These are phyloP conservation scores for Sepiola atlantica DNA, from an alignment of 2,888 invertebrate genomes.

Conservation along the genomic window DNA sequence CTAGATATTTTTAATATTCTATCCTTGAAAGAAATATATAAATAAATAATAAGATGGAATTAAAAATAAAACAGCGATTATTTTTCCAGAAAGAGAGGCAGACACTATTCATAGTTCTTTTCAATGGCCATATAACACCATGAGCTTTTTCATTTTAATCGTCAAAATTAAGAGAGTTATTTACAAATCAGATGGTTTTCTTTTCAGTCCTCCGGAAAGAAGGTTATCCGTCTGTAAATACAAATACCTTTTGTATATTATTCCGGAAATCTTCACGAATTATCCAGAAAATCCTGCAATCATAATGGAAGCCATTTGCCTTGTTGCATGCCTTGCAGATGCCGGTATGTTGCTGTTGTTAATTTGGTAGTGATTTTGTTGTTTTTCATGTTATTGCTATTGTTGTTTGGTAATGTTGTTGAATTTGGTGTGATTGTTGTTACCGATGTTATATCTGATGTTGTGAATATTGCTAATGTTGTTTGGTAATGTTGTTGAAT, in stretches of 20 bases:
- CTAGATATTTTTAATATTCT: no score
- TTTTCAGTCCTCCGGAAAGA: constrained; percentile 57
- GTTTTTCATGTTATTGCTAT: not conserved
- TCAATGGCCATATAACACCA: not conserved
- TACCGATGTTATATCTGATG: no score
- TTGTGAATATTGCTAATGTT: not conserved
- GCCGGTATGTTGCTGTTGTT: constrained; percentile 58
- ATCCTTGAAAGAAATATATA: no score
- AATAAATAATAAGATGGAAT: no score
- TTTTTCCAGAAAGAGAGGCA: no score
- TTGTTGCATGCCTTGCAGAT: constrained; percentile 67
- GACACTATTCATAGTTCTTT: no score
- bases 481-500: no score
- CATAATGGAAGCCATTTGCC: constrained; percentile 64
- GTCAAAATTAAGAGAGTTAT: not conserved
- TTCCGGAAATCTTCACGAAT: constrained; percentile 55
- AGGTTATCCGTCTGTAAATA: constrained; percentile 57
- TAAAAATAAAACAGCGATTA: no score
- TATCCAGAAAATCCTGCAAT: constrained; percentile 55
- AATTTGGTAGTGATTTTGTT: not conserved
- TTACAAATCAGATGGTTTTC: constrained; percentile 1
- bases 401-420: not conserved
- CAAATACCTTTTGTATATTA: constrained; percentile 55
- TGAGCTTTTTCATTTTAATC: not conserved
- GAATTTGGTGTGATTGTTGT: no score